phyloP scores from a whole-genome alignment of 2,797 vertebrate species.

The Rhinophrynus dorsalis region DNA sequence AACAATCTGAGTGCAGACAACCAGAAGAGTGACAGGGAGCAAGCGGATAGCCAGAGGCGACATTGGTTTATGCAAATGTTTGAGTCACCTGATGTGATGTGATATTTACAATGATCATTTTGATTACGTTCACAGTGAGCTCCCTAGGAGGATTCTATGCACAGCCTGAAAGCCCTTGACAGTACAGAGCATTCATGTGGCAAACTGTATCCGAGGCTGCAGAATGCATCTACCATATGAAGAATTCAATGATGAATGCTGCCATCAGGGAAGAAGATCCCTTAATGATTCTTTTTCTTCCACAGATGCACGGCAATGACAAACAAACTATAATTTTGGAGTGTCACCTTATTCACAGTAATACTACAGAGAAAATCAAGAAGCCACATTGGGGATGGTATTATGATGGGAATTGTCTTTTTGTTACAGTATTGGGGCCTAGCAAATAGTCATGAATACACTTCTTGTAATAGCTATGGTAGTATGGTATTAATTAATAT shows the following conservation, averaged over 20 bases:
- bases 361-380: too few species aligned
- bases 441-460: too few species aligned
- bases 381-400: too few species aligned
- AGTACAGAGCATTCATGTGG: background rate
- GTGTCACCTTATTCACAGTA: too few species aligned
- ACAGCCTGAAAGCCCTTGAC: background rate
- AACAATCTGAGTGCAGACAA: background rate
- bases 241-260: background rate
- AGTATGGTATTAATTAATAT: too few species aligned
- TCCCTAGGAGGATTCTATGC: background rate
- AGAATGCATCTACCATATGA: slow-evolving; percentile 1
- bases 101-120: slow-evolving; percentile 2
- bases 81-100: background rate
- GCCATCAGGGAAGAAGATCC: background rate
- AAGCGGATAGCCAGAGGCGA: background rate
- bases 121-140: background rate
- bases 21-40: background rate
- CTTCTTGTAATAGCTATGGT: too few species aligned
- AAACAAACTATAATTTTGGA: too few species aligned
- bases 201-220: background rate
- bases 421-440: too few species aligned
- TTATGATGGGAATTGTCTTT: too few species aligned
- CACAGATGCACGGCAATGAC: too few species aligned
- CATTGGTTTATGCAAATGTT: background rate
- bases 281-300: background rate